These are phyloP conservation scores for Cladorhizidae sp. DNA, from an alignment of 37 sponge, comb jelly and placozoan genomes.

Conservation along the genomic window DNA sequence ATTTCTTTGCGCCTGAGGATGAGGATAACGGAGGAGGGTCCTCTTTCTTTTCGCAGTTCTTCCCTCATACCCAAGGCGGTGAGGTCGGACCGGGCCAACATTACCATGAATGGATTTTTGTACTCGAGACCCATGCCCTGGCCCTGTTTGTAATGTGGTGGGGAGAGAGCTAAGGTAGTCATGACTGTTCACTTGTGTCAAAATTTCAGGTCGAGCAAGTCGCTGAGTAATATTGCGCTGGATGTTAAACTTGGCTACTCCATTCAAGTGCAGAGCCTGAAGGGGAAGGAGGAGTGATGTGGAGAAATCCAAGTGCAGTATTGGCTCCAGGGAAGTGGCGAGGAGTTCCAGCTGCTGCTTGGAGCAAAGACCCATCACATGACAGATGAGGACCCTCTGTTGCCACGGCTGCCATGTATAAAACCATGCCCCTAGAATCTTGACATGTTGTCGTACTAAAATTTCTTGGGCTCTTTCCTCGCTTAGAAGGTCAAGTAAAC, in stretches of 20 bases:
- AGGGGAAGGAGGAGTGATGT: conserved; percentile 37
- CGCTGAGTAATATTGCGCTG: conserved; percentile 16
- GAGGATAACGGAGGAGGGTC: too few species aligned
- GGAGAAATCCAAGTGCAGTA: conserved; percentile 78
- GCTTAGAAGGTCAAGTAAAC: background rate
- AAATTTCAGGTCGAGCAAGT: conserved; percentile 6
- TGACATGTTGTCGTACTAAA: conserved; percentile 34
- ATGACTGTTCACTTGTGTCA: background rate
- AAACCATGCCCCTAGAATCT: conserved; percentile 59
- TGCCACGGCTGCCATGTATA: conserved; percentile 67
- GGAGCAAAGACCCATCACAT: conserved; percentile 46
- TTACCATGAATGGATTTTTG: background rate
- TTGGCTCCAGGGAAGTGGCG: conserved; percentile 73
- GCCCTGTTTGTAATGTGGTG: conserved; percentile 10
- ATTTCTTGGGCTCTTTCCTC: background rate
- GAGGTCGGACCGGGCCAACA: too few species aligned
- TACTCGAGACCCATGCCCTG: background rate
- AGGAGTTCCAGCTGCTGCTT: conserved; percentile 57
- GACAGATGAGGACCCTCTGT: conserved; percentile 50
- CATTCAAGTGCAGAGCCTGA: conserved; percentile 48
- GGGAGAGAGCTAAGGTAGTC: conserved; percentile 11
- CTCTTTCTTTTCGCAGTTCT: too few species aligned
- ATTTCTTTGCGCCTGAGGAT: background rate
- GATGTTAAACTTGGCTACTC: conserved; percentile 43
- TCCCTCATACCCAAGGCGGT: too few species aligned